phyloP scores from a whole-genome alignment of 2,113 vertebrate genomes.

The Strigops habroptila region DNA sequence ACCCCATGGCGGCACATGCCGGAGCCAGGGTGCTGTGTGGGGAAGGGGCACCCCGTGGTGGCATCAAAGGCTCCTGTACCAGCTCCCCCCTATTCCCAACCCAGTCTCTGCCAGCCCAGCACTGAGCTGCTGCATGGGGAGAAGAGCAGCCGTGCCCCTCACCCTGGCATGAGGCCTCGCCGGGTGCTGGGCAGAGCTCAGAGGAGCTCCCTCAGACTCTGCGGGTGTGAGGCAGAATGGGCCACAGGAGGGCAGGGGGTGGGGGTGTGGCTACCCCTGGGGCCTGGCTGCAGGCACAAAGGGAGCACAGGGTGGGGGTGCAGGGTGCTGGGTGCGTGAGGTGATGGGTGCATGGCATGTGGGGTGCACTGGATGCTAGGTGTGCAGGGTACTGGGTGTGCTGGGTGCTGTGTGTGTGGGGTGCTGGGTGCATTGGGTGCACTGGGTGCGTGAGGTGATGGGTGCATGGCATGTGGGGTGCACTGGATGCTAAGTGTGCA shows the following conservation, averaged over 20 bases:
- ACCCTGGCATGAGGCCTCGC: background rate
- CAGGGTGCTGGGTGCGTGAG: background rate
- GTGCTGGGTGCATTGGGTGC: background rate
- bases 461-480: too few species aligned
- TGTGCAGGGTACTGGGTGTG: fast-evolving
- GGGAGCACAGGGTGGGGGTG: too few species aligned
- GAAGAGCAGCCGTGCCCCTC: fast-evolving
- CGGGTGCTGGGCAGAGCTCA: background rate
- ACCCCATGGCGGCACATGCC: background rate
- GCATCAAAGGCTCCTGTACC: background rate
- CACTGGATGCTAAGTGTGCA: fast-evolving
- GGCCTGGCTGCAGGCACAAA: fast-evolving
- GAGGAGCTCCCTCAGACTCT: background rate
- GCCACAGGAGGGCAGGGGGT: fast-evolving
- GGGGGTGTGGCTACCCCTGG: fast-evolving
- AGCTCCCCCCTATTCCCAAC: fast-evolving
- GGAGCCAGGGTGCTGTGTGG: fast-evolving
- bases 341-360: background rate
- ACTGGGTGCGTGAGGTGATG: too few species aligned
- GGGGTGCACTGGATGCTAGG: background rate
- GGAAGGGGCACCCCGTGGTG: background rate
- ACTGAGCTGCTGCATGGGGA: fast-evolving
- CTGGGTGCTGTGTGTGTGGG: fast-evolving
- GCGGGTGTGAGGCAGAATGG: fast-evolving
- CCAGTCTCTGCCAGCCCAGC: fast-evolving